Conservation (phyloP, 2,888 invertebrate genomes). For the Chrysina gloriosa region DNA sequence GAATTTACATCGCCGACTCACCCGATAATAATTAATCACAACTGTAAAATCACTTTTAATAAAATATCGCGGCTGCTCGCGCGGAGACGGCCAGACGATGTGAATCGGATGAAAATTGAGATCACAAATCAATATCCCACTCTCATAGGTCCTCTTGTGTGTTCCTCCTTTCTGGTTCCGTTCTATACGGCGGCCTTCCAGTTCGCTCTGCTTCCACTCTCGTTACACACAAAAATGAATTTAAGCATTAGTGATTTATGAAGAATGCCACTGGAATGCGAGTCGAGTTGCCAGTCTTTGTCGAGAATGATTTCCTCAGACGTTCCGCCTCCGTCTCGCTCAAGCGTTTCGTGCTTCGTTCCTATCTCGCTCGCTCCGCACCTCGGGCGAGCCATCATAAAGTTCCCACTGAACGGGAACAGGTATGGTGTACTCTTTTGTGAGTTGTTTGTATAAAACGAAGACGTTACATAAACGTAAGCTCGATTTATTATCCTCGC, state of each 20-base stretch:
- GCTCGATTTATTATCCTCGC: constrained; percentile 32
- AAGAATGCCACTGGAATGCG: constrained; percentile 38
- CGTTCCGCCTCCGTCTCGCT: constrained; percentile 12
- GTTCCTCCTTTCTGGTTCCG: neutral
- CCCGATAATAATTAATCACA: constrained; percentile 32
- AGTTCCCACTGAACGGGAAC: constrained; percentile 31
- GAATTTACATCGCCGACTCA: constrained; percentile 29
- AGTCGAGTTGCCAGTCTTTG: constrained; percentile 37
- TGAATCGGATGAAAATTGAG: constrained; percentile 35
- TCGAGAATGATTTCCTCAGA: constrained; percentile 36
- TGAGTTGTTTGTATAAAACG: constrained; percentile 38
- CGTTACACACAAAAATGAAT: constrained; percentile 37
- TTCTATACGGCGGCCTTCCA: neutral
- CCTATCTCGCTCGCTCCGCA: neutral
- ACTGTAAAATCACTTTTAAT: constrained; percentile 32
- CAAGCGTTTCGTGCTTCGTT: neutral
- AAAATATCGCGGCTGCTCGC: constrained; percentile 15
- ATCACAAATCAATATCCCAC: constrained; percentile 34
- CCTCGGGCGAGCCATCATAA: constrained; percentile 14
- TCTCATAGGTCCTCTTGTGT: neutral
- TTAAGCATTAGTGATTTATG: constrained; percentile 38
- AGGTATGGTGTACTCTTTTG: constrained; percentile 35
- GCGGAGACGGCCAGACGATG: constrained; percentile 24
- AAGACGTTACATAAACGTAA: constrained; percentile 33
- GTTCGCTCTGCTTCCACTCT: constrained; percentile 20